Base-by-base conservation (phyloP, 2,113 vertebrate species). In the Plotosus lineatus region DNA sequence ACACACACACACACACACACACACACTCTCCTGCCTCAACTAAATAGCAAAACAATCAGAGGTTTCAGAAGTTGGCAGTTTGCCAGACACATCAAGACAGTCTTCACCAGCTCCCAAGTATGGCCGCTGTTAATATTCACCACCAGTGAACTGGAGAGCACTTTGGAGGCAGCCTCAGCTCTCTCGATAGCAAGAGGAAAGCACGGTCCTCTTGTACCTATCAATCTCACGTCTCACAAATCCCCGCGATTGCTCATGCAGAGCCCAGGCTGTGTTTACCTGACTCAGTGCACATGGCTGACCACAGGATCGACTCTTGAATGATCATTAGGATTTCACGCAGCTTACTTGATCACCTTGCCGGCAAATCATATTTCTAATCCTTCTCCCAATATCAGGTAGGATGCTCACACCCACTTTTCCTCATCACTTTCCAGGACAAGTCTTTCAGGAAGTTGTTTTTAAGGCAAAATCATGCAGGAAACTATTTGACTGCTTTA, bases 71-170 rank as follows among this genome's bases (percentile, higher is more conserved):
- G 69, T 48, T 55, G 68, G 55, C 80, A 84, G 46, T 74, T 50
- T 55, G 69, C 82, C 72, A 40, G 33, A 1, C 23, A 78, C 23
- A 78, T 77, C 44, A 55, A 80, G 78, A 73, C 72, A 19, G 44
- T 71, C 42, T 72, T 84, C 55, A 21, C 83, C 77, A 48, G 79
- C 48, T 63, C 65, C 81, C 55, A 65, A 60, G 53, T 44, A 82
- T 79, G 77, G 63, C 68, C 75, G 77, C 15, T 76, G 81, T 87
- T 89, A 81, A 88, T 74, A 87, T 86, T 88, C 81, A 81, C 71
- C 71, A 83, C 40, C 83, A 65, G 53, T 55, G 50, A 75, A 75
- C 26, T 75, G 79, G 83, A 78, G 55, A 75, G 77, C 75, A 78
- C 69, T 80, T 81, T 68, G 53, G 51, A 77, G 65, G 44, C 46